Evolutionary conservation across 2,888 invertebrate species (phyloP), one percentile per base, ranked within the genome.

Genomic region (Phyllotreta cruciferae): DNA sequence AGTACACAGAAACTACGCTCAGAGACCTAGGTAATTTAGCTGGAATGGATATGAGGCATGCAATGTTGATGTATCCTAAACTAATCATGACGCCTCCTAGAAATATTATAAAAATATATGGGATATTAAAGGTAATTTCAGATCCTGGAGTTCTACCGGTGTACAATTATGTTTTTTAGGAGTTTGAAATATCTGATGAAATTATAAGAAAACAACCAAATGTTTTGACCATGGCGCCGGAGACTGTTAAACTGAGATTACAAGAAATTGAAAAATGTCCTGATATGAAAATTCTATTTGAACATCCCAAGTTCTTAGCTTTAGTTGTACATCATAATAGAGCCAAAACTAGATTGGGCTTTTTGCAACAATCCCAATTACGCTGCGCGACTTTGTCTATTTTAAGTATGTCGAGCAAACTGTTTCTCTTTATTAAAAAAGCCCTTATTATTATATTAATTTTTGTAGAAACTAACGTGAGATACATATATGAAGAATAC

Each of bases 41-140:
- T 55, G 87, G 86, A 0, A 72, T 85, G 1, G 83, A 87, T 68
- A 83, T 90, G 50, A 80, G 80, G 60, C 82, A 84, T 9, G 84
- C 84, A 37, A 82, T 88, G 38, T 81, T 77, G 71, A 77, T 76
- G 13, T 84, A 85, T 71, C 91, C 91, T 8, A 87, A 86, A 67
- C 83, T 91, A 67, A 77, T 89, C 53, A 87, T 85, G 80, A 84
- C 86, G 56, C 82, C 85, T 53, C 84, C 85, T 63, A 83, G 83
- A 63, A 79, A 86, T 11, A 74, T 90, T 14, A 67, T 83, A 44
- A 80, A 83, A 75, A 86, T 87, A 24, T 82, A 86, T 62, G 77
- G 84, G 47, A 80, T 86, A 66, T 80, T 91, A 6, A 83, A 78
- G 74, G 79, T 79, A 70, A 56, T 62, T 56, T 14, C 13, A 14